A percentile compares a stretch with the other conserved stretches of the same genome.
Conservation (phyloP, 2,888 invertebrate species). For the Catonia carolina region DNA sequence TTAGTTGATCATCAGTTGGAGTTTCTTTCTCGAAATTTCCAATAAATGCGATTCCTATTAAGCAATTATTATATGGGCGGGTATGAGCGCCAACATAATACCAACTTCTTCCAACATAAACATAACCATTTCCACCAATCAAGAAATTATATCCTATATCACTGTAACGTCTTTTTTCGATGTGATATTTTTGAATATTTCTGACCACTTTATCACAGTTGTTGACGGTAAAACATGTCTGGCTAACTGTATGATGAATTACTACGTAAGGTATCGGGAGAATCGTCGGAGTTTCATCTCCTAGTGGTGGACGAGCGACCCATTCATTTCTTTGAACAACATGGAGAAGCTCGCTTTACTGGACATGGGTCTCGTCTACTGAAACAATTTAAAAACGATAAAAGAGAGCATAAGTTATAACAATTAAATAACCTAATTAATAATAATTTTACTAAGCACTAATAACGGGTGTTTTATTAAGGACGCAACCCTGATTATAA, state of each 20-base stretch:
- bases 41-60: conserved; percentile 25
- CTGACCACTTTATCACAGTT: background rate
- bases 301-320: background rate
- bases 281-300: background rate
- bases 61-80: conserved; percentile 20
- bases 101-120: conserved; percentile 46
- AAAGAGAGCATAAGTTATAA: too few species aligned
- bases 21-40: conserved; percentile 24
- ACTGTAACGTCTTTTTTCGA: conserved; percentile 13
- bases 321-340: background rate
- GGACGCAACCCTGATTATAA: too few species aligned
- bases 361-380: too few species aligned
- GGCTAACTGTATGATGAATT: background rate
- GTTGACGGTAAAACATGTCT: background rate
- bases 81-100: conserved; percentile 39
- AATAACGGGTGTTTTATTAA: too few species aligned
- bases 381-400: too few species aligned
- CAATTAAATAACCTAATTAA: too few species aligned
- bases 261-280: background rate
- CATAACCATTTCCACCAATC: conserved; percentile 47
- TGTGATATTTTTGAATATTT: conserved; percentile 21
- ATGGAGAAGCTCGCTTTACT: too few species aligned
- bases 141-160: conserved; percentile 45
- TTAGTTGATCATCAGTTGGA: conserved; percentile 22
- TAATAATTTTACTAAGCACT: too few species aligned